Evolutionary conservation across 2,797 vertebrate genomes (phyloP).

Genomic region (Megaceryle alcyon): DNA sequence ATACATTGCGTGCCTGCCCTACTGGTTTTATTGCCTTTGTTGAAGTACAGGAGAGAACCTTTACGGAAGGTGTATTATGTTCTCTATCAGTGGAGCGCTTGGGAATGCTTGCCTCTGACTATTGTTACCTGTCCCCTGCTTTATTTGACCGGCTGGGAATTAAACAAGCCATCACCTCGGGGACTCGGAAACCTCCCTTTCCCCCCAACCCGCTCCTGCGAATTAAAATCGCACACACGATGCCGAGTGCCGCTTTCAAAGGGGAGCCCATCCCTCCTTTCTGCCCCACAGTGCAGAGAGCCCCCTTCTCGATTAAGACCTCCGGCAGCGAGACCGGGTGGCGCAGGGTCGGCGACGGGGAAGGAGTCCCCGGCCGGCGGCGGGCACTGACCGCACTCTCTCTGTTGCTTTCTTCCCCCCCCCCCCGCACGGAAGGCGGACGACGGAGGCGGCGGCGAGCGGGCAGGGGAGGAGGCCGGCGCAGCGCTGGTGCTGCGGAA

Average conservation of each 20-base stretch:
- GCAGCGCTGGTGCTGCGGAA: constrained; percentile 90
- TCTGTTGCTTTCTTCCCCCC: background rate
- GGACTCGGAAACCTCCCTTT: background rate
- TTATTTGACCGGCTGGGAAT: background rate
- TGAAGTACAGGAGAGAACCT: background rate
- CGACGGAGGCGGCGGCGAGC: constrained; percentile 82
- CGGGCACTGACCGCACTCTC: constrained; percentile 8
- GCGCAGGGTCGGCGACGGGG: background rate
- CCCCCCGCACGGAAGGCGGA: constrained; percentile 72
- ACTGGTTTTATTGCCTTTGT: background rate
- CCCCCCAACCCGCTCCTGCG: background rate
- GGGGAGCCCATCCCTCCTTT: background rate
- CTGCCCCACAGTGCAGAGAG: background rate
- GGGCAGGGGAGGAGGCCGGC: constrained; percentile 85
- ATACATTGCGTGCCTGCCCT: background rate
- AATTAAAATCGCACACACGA: background rate
- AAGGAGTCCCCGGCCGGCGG: background rate
- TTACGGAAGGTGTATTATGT: background rate
- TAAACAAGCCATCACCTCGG: background rate
- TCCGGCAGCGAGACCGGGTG: background rate
- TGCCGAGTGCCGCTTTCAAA: background rate
- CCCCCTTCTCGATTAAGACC: background rate
- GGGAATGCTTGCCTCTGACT: background rate
- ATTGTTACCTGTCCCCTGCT: background rate
- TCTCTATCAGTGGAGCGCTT: background rate